Conservation (phyloP, 2,797 vertebrate genomes). For the Gymnothorax javanicus region DNA sequence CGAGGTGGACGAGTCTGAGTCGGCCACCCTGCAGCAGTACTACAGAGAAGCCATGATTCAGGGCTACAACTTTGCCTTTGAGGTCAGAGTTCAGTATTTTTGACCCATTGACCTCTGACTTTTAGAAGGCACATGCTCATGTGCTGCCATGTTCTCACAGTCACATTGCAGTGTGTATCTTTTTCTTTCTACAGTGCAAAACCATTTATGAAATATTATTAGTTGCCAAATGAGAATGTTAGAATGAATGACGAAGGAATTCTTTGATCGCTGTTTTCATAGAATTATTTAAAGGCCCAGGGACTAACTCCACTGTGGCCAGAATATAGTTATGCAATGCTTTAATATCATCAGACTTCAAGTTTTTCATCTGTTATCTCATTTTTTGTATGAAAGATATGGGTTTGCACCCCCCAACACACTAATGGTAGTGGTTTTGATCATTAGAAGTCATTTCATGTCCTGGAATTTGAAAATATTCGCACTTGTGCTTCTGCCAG, state of each 20-base stretch:
- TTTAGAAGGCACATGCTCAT: background rate
- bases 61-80: constrained; percentile 97
- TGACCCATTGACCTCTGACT: background rate
- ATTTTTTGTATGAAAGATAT: background rate
- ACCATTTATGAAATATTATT: background rate
- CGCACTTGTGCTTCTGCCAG: background rate
- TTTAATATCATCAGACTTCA: background rate
- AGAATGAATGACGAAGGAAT: background rate
- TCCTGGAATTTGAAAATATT: background rate
- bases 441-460: background rate
- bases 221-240: background rate
- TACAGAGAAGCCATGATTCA: constrained; percentile 98
- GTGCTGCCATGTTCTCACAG: background rate
- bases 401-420: background rate
- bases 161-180: background rate
- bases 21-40: constrained; percentile 91
- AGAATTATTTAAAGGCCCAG: background rate
- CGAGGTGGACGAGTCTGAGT: constrained; percentile 92
- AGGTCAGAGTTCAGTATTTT: constrained; percentile 73
- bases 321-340: background rate
- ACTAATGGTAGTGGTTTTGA: background rate
- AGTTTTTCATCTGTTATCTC: background rate
- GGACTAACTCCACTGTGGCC: background rate
- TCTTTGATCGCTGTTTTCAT: background rate
- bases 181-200: background rate